A percentile compares a stretch with the other conserved stretches of the same genome.
Evolutionary conservation across 2,797 vertebrate genomes (phyloP).

Genomic region (Acropternis orthonyx): DNA sequence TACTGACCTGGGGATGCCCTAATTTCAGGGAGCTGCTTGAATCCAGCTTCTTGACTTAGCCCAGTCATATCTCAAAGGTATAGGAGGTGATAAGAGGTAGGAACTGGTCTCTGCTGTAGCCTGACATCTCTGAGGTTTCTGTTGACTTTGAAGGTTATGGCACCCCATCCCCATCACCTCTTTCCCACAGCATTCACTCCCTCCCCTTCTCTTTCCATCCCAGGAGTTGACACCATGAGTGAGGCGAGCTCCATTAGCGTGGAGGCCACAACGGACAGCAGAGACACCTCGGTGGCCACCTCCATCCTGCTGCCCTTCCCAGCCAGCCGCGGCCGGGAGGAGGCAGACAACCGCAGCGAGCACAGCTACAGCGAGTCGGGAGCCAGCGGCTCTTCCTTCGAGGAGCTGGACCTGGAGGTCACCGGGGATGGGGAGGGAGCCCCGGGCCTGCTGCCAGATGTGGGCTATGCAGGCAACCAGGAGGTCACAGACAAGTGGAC

Average conservation of each 20-base stretch:
- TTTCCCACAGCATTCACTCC: not conserved
- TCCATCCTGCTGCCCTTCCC: slow-evolving; percentile 73
- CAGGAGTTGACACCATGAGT: slow-evolving; percentile 82
- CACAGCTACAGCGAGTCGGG: slow-evolving; percentile 83
- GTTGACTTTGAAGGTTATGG: not conserved
- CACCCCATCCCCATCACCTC: not conserved
- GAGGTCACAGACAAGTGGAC: slow-evolving; percentile 71
- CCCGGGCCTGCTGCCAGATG: not conserved
- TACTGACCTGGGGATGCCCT: not conserved
- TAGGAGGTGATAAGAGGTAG: not conserved
- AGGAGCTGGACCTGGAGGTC: slow-evolving; percentile 84
- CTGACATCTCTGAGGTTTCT: not conserved
- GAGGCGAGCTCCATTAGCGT: slow-evolving; percentile 85
- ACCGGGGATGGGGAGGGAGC: slow-evolving; percentile 60
- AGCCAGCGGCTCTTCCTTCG: slow-evolving; percentile 80
- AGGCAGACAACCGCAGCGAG: slow-evolving; percentile 74
- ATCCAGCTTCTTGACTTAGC: not conserved
- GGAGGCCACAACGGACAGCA: slow-evolving; percentile 83
- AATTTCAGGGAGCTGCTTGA: not conserved
- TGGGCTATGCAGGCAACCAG: slow-evolving; percentile 31
- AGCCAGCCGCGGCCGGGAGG: slow-evolving; percentile 74
- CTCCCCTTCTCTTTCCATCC: slow-evolving; percentile 8
- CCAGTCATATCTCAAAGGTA: not conserved
- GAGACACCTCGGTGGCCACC: slow-evolving; percentile 81
- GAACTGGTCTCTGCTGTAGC: not conserved